Conservation (phyloP, 2,797 vertebrate species). For the Phalloptychus januarius region DNA sequence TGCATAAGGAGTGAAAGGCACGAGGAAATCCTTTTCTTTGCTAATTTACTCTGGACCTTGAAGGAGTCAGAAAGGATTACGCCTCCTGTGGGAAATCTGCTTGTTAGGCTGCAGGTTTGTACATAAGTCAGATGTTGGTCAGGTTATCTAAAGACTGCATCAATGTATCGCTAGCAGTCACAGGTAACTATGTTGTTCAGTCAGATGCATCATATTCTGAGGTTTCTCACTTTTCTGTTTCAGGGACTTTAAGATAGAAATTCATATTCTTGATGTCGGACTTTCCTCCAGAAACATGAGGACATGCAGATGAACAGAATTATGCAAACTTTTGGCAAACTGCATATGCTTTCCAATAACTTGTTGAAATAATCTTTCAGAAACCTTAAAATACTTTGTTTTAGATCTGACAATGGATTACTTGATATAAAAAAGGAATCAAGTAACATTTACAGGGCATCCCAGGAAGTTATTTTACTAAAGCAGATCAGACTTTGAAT, state of each 20-base stretch:
- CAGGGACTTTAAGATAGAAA: neutral
- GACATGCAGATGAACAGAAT: neutral
- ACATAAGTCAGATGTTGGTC: neutral
- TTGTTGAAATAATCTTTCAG: neutral
- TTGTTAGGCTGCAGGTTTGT: neutral
- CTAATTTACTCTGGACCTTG: slow-evolving; percentile 6
- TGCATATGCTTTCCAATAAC: neutral
- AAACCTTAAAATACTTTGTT: neutral
- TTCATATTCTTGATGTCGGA: neutral
- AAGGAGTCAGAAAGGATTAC: neutral
- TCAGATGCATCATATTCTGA: neutral
- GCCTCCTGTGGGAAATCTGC: neutral
- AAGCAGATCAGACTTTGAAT: neutral
- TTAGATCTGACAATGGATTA: neutral
- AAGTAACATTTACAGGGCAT: neutral
- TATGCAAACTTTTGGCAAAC: no score
- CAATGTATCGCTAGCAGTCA: neutral
- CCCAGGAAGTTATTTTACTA: neutral
- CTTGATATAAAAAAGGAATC: neutral
- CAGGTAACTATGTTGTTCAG: neutral
- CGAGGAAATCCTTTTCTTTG: neutral
- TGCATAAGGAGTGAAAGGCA: slow-evolving; percentile 13
- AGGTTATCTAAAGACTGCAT: neutral
- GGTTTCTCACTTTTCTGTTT: neutral
- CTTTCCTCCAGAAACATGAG: neutral